Base-by-base conservation (phyloP, 2,797 vertebrate species). In the Brachyalestes nurse region DNA sequence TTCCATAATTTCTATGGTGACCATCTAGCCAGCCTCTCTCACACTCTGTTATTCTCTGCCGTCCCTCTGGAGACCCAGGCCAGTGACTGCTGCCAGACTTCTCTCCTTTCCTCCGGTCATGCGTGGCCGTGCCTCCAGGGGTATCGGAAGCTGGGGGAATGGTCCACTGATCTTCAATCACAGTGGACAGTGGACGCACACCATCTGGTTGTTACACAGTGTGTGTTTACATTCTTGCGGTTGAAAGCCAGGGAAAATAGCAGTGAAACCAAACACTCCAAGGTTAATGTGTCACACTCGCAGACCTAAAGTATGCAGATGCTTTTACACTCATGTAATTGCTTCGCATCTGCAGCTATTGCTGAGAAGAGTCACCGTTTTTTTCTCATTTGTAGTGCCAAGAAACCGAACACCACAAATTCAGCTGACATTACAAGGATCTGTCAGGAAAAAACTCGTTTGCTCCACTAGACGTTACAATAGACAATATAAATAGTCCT, bases 321-420 rank as follows among this genome's bases (percentile, higher is more conserved):
- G 72, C 71, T 75, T 45, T 55, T 45, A 57, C 21, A 65, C 8
- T 51, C 58, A 8, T 28, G 34, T 14, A 58, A 58, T 34, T 72
- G 51, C 12, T 65, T 78, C 34, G 42, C 45, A 75, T n/a, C n/a
- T 34, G 69, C 62, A 69, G 42, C 69, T 45, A 74, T n/a, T 61
- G 57, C 60, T 28, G 12, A 42, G 71, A 47, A 66, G 23, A 14
- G 17, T 75, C 51, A 82, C 71, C 75, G 70, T 34, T 65, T 72
- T 21, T 21, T 62, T 13, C 4, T 6, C 62, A n/a, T 57, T 2
- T 64, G 45, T n/a, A 28, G 49, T 25, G 40, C 6, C 49, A 14
- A 61, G 19, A 61, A 58, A 70, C 21, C 2, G 42, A 17, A 55
- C 49, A 1, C 19, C 49, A 71, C 10, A 25, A 53, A 71, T 25